Percentiles rank a stretch among this genome's conserved stretches.
Conservation (phyloP, 1,140 invertebrate genomes). For the Drosophila aff. region DNA sequence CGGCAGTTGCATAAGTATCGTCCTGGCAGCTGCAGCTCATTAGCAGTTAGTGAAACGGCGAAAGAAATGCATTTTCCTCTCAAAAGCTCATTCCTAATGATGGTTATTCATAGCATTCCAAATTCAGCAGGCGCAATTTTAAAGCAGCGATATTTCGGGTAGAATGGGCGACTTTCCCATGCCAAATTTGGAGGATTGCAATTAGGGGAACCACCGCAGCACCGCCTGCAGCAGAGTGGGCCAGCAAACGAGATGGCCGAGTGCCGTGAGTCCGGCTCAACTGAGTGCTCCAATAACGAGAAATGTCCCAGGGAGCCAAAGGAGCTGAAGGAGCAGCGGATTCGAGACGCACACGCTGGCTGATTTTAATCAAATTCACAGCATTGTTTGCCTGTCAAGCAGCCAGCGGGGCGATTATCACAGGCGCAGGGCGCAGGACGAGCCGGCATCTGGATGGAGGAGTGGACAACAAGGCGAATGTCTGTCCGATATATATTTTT, state of each 20-base stretch:
- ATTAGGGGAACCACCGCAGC: conserved; percentile 73
- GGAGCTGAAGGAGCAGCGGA: conserved; percentile 50
- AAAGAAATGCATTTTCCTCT: conserved; percentile 39
- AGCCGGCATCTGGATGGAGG: conserved; percentile 32
- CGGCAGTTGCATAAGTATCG: conserved; percentile 15
- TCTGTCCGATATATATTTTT: conserved; percentile 44
- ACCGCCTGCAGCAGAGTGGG: conserved; percentile 55
- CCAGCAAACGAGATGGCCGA: conserved; percentile 67
- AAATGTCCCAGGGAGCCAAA: conserved; percentile 53
- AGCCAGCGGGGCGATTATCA: conserved; percentile 73
- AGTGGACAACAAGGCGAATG: conserved; percentile 55
- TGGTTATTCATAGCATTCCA: conserved; percentile 17
- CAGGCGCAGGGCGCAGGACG: conserved; percentile 67
- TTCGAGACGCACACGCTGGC: conserved; percentile 75
- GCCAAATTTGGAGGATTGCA: conserved; percentile 73
- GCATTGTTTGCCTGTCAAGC: conserved; percentile 84
- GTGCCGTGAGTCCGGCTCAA: conserved; percentile 42
- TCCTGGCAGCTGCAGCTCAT: conserved; percentile 54
- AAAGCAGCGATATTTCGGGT: conserved; percentile 16
- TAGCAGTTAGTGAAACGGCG: conserved; percentile 37
- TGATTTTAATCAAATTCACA: conserved; percentile 85
- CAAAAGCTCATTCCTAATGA: conserved; percentile 7
- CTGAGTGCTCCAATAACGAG: conserved; percentile 52
- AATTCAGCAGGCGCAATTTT: conserved; percentile 10
- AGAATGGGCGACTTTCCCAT: conserved; percentile 25